Evolutionary conservation across 2,888 invertebrate genomes (phyloP), one percentile per base, ranked within the genome.

Genomic region (Erpobdella octoculata): DNA sequence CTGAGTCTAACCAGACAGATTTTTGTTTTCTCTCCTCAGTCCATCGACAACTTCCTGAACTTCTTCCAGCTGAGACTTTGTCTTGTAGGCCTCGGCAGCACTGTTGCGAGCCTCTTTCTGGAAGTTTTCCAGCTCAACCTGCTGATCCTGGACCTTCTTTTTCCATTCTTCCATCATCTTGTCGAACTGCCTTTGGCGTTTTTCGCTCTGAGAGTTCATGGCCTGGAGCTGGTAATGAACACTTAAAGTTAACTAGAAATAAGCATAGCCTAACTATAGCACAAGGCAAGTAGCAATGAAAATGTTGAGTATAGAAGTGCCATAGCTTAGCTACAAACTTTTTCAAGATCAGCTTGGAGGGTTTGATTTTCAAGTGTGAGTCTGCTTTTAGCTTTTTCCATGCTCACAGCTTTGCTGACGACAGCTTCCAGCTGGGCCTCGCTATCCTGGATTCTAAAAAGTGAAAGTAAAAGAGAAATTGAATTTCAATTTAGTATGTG

Each of bases 151-250:
- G n/a, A 92, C 83, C 89, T 97, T 98, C 87, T 94, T 91, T 86
- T 97, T 96, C 98, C 98, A 99, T 89, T 98, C 98, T 79, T 93
- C 91, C 84, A 98, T 92, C 87, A 96, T 94, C 88, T 97, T 96
- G 89, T 98, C 98, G 88, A 99, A 98, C 79, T 93, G 93, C 87
- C 96, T 95, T 87, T 97, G 97, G 86, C 95, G 70, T 64, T 76
- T 76, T 69, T 76, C 76, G 36, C 75, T 73, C 68, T 76, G 76
- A 66, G 64, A 70, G 64, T 74, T 73, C 33, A 76, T 71, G 58
- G 76, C 74, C 37, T 73, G 72, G 37, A 71, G 66, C 72, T 74
- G 65, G 4, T n/a, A n/a, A 18, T 35, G 37, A 18, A 35, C 18
- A 28, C 18, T 21, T 21, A 61, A 2, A 8, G 21, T 25, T 41